phyloP scores from a whole-genome alignment of 2,113 vertebrate species.

The Emydura subglobosa region DNA sequence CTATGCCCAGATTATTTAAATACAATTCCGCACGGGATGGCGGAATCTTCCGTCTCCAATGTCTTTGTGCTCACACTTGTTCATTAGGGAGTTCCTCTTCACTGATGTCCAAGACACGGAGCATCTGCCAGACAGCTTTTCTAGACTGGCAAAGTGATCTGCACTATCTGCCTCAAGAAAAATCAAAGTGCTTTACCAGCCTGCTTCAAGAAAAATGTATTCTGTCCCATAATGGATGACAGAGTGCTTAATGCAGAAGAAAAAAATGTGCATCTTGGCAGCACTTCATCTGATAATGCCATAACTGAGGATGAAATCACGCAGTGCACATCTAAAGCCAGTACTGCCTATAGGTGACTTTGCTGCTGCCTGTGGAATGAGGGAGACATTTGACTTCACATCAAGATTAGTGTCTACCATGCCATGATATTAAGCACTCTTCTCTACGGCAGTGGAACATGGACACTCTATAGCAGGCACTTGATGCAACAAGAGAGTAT shows the following conservation, averaged over 20 bases:
- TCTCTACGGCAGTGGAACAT: background rate
- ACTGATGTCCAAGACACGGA: too few species aligned
- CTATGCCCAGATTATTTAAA: too few species aligned
- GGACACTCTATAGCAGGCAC: background rate
- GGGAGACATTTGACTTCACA: background rate
- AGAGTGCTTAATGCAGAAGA: background rate
- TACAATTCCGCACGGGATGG: too few species aligned
- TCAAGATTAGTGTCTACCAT: background rate
- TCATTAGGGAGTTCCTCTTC: too few species aligned
- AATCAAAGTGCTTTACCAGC: too few species aligned
- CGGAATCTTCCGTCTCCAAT: too few species aligned
- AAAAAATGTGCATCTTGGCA: background rate
- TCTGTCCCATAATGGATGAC: too few species aligned
- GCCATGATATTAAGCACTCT: background rate
- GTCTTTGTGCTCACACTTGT: too few species aligned
- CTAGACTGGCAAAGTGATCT: too few species aligned
- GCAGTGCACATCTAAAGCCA: background rate
- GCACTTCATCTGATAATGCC: background rate
- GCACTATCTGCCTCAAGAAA: too few species aligned
- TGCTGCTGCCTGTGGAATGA: background rate
- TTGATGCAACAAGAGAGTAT: background rate
- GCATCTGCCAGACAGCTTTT: too few species aligned
- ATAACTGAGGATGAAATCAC: background rate
- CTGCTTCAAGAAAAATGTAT: too few species aligned
- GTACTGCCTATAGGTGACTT: background rate